Conservation (phyloP, 2,113 vertebrate species). For the Acanthisitta chloris region DNA sequence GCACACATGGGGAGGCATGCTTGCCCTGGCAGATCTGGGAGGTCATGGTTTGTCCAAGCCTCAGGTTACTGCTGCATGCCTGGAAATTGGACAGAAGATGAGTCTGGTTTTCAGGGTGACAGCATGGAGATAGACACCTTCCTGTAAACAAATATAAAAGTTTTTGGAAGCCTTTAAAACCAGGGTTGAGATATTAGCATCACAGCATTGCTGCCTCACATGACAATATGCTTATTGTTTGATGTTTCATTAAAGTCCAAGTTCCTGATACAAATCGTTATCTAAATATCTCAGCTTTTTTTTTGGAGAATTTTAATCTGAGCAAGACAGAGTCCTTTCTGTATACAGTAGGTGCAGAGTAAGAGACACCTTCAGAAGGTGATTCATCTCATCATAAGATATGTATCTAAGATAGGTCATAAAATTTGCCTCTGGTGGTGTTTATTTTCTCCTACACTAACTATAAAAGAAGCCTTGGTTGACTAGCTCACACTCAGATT, state of each 20-base stretch:
- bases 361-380: slow-evolving; percentile 25
- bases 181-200: not conserved
- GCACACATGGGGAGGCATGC: not conserved
- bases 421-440: not conserved
- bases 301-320: not conserved
- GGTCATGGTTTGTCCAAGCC: slow-evolving; percentile 5
- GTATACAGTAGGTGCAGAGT: not conserved
- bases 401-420: slow-evolving; percentile 16
- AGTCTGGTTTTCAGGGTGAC: not conserved
- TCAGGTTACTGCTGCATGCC: not conserved
- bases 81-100: not conserved
- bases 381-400: slow-evolving; percentile 29
- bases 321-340: not conserved
- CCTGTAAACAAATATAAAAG: not conserved
- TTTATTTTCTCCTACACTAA: slow-evolving; percentile 17
- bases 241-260: not conserved
- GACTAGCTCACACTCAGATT: not conserved
- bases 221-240: not conserved
- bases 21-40: not conserved
- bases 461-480: not conserved
- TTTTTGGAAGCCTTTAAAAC: not conserved
- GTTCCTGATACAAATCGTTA: not conserved
- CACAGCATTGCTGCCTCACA: not conserved
- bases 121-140: not conserved
- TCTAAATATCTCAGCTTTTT: not conserved